phyloP scores from a whole-genome alignment of 2,113 vertebrate species.

The Callipepla squamata region DNA sequence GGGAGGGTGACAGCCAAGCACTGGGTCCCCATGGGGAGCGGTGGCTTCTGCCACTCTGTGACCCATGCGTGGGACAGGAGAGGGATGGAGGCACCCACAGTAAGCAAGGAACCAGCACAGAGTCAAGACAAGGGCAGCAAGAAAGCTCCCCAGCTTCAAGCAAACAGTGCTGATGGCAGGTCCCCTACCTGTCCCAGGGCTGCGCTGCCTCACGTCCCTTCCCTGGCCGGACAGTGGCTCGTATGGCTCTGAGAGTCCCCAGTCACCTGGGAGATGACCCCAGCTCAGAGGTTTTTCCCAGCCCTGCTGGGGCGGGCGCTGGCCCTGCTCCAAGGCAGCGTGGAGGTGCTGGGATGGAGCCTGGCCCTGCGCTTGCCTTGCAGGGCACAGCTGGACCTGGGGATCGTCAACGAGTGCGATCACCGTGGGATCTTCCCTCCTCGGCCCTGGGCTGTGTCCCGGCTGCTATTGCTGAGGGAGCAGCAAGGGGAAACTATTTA shows the following conservation, averaged over 20 bases:
- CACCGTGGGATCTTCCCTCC: background rate
- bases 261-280: constrained; percentile 78
- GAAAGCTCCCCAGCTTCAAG: background rate
- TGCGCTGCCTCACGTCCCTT: background rate
- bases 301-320: constrained; percentile 56
- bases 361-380: rapidly evolving
- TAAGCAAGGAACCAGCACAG: rapidly evolving
- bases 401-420: rapidly evolving
- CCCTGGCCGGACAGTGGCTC: constrained; percentile 57
- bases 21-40: rapidly evolving
- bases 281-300: constrained; percentile 75
- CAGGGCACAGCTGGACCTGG: background rate
- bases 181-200: constrained; percentile 37
- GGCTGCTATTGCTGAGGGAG: background rate
- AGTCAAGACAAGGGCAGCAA: background rate
- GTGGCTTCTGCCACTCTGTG: background rate
- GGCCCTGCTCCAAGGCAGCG: constrained; percentile 41
- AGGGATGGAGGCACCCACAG: background rate
- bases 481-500: background rate
- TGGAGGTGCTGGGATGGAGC: background rate
- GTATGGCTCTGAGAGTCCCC: constrained; percentile 63
- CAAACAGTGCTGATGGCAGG: background rate
- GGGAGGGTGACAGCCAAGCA: background rate
- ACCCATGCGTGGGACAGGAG: rapidly evolving
- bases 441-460: background rate